A percentile compares a stretch with the other conserved stretches of the same genome.
Conservation (phyloP, 2,113 vertebrate genomes). For the Neodon shergylaensis region DNA sequence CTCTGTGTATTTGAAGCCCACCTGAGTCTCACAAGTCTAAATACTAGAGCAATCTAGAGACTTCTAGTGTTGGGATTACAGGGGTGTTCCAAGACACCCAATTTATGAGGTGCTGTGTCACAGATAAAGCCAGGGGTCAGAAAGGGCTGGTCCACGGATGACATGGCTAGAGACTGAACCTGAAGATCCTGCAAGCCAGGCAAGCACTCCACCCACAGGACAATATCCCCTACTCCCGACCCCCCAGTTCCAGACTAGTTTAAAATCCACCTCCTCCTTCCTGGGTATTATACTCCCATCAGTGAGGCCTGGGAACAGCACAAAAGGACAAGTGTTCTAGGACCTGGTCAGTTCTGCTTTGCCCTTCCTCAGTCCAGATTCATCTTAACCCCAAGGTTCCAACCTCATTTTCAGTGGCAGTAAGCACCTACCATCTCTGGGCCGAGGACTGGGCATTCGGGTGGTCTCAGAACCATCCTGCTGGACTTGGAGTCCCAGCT, state of each 20-base stretch:
- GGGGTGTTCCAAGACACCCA: not conserved
- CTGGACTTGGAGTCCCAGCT: slow-evolving; percentile 73
- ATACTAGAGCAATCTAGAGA: too few relatives aligned
- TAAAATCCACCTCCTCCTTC: not conserved
- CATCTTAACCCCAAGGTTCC: not conserved
- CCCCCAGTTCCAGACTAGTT: not conserved
- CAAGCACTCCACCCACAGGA: not conserved
- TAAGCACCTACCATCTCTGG: slow-evolving; percentile 84
- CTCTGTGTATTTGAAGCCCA: too few relatives aligned
- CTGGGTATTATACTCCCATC: not conserved
- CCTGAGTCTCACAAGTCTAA: too few relatives aligned
- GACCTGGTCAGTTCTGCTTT: not conserved
- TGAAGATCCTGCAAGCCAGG: not conserved
- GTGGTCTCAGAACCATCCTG: slow-evolving; percentile 82
- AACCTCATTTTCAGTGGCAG: not conserved
- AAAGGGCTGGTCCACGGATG: not conserved
- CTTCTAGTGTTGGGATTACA: not conserved
- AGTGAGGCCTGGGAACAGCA: not conserved
- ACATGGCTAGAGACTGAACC: not conserved
- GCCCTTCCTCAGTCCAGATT: not conserved
- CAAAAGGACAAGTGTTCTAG: not conserved
- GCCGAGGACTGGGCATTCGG: slow-evolving; percentile 59
- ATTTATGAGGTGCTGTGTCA: not conserved
- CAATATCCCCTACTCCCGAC: fast-evolving
- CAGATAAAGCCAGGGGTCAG: not conserved